A percentile compares a stretch with the other conserved stretches of the same genome.
These are phyloP conservation scores for Onychorhynchus coronatus DNA, from an alignment of 2,113 vertebrate genomes.

Conservation along the genomic window DNA sequence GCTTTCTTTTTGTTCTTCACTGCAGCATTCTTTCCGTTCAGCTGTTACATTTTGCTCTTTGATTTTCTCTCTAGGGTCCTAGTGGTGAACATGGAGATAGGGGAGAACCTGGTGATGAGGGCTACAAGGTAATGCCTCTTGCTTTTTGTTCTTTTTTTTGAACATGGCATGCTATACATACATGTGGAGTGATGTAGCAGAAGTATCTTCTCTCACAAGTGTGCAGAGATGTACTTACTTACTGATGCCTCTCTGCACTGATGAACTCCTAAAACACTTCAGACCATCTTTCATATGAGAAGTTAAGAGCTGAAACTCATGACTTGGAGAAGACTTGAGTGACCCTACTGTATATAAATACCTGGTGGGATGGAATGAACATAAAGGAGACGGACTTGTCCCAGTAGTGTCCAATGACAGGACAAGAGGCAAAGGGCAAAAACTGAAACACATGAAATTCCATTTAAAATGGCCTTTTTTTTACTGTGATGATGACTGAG, in stretches of 20 bases:
- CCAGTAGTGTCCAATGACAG: neutral
- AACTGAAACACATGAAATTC: neutral
- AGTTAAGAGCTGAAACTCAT: neutral
- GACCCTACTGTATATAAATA: neutral
- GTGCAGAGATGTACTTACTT: neutral
- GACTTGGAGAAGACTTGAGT: neutral
- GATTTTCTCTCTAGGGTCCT: constrained; percentile 78
- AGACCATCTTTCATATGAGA: neutral
- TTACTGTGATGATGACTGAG: neutral
- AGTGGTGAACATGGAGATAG: constrained; percentile 86
- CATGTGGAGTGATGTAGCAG: neutral
- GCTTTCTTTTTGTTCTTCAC: neutral
- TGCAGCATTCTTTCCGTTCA: neutral
- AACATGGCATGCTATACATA: neutral
- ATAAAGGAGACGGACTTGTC: neutral
- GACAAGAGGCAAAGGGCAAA: neutral
- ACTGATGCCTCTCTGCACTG: neutral
- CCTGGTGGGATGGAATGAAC: neutral
- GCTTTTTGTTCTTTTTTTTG: neutral
- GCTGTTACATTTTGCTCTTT: neutral
- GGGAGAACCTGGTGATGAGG: constrained; percentile 87
- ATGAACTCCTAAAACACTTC: neutral
- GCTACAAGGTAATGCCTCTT: constrained; percentile 85
- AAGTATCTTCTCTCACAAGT: neutral
- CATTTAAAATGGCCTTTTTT: neutral